Percentiles rank a stretch among this genome's conserved stretches.
phyloP scores from a whole-genome alignment of 2,113 vertebrate genomes.

The mouse (Mus musculus) region DNA sequence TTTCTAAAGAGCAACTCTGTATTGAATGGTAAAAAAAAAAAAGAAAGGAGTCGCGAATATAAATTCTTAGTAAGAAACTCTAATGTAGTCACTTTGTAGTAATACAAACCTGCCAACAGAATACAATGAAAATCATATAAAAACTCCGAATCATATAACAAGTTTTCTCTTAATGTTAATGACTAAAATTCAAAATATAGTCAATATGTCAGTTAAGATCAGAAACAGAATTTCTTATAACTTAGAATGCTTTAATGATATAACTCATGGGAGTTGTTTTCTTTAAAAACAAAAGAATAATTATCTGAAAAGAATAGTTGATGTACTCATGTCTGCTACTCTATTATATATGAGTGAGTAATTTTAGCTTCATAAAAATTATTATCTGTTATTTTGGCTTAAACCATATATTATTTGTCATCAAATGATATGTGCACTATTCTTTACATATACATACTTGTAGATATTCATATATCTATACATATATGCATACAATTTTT shows the following conservation, averaged over 20 bases:
- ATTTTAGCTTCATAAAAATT: neutral
- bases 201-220: neutral
- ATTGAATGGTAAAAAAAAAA: neutral
- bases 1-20: neutral
- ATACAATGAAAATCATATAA: slow-evolving; percentile 6
- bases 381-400: neutral
- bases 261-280: neutral
- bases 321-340: neutral
- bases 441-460: neutral
- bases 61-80: neutral
- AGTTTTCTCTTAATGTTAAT: neutral
- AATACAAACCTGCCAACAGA: neutral
- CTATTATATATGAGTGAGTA: neutral
- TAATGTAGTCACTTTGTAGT: neutral
- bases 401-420: neutral
- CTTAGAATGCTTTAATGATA: neutral
- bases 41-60: neutral
- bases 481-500: neutral
- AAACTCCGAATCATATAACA: neutral
- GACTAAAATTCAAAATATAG: neutral
- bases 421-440: neutral
- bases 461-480: no score
- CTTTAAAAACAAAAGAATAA: neutral
- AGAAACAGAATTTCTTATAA: neutral
- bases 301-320: neutral